phyloP scores from a whole-genome alignment of 1,140 invertebrate genomes.

The Gryon sp. region DNA sequence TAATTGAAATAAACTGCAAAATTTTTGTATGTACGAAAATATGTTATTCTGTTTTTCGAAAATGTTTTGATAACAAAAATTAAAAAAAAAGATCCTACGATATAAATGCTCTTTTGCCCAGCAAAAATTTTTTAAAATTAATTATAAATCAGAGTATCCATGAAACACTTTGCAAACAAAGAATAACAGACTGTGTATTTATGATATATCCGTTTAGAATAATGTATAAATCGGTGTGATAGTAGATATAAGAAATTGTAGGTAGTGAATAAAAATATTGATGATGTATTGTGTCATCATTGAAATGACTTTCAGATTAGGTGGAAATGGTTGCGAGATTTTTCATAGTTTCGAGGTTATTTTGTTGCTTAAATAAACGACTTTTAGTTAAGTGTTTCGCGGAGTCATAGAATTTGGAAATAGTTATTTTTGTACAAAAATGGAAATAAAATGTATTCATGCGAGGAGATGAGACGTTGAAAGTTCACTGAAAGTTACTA shows the following conservation, averaged over 20 bases:
- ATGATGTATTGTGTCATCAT: constrained; percentile 62
- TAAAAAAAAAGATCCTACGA: not conserved
- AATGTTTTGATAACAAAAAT: not conserved
- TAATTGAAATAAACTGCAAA: too few relatives aligned
- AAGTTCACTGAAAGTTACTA: not conserved
- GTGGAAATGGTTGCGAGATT: not conserved
- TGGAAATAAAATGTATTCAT: constrained; percentile 18
- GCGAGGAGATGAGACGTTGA: not conserved
- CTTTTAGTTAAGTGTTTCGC: constrained; percentile 20
- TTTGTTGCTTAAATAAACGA: constrained; percentile 17
- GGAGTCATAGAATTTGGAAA: constrained; percentile 17
- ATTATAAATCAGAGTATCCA: constrained; percentile 32
- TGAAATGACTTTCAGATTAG: constrained; percentile 33
- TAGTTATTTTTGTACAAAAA: constrained; percentile 54
- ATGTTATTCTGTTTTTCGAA: constrained; percentile 3
- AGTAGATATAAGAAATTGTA: constrained; percentile 76
- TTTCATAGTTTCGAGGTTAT: constrained; percentile 13
- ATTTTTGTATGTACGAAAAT: constrained; percentile 18
- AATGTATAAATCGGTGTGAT: constrained; percentile 80
- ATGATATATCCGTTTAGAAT: constrained; percentile 61
- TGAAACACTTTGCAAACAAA: constrained; percentile 48
- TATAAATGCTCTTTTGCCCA: too few relatives aligned
- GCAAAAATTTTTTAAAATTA: not conserved
- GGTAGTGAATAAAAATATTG: constrained; percentile 69
- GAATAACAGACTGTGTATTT: constrained; percentile 66